Base-by-base conservation (phyloP, 2,888 invertebrate species). In the Leucozona laternaria region DNA sequence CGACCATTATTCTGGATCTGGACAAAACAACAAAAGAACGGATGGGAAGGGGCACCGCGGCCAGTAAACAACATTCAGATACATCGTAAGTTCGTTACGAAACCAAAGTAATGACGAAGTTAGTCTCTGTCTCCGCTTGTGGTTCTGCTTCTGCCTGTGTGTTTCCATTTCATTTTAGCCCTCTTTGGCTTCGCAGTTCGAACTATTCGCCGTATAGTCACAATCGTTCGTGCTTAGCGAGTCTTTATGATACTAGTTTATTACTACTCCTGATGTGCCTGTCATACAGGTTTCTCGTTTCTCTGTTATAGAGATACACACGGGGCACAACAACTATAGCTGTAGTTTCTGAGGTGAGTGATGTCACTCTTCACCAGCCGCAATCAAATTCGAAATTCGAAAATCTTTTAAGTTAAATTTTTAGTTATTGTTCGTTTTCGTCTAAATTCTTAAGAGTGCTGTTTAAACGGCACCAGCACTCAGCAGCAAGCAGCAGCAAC, bases 81-180 rank as follows among this genome's bases (percentile, higher is more conserved):
- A 82, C 82, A 78, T 71, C 34, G 62, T 66, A 43, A 43, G 71
- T 58, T 40, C 60, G 37, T 86, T 81, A 85, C 86, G 81, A 75
- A 78, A 81, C 78, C 62, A 77, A 86, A 71, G 73, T 82, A 78
- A 71, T 86, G 86, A 86, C 81, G 81, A 71, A 86, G 85, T 81
- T 70, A 40, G 57, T 77, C 25, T 62, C 72, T 64, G 15, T 43
- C 15, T 43, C 25, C 15, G 28, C n/a, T 55, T 15, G 50, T 25
- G 13, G 22, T 53, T 53, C 25, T 22, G 60, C 5, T 25, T 11
- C 31, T 60, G 79, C 31, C 73, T 62, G 20, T 50, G 76, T 80
- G 68, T 82, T 82, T 86, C 68, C 78, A 86, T 86, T 86, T 82
- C 78, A 82, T 82, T 86, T 71, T 71, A 82, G 50, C 40, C 64